These are phyloP conservation scores for Sclerurus mexicanus DNA, from an alignment of 2,113 vertebrate genomes.

Conservation along the genomic window DNA sequence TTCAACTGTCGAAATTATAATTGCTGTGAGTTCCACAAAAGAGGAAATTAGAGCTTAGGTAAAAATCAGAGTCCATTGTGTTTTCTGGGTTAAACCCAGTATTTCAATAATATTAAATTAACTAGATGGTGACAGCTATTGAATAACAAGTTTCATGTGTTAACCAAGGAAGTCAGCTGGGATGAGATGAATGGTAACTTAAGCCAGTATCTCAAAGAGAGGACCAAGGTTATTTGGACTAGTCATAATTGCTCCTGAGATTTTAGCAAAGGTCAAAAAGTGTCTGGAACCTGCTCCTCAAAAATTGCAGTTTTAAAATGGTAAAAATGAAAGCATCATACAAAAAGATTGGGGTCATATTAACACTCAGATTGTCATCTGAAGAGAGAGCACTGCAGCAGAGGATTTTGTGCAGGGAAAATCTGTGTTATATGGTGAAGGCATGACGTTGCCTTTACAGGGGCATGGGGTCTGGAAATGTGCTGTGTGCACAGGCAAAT, in stretches of 20 bases:
- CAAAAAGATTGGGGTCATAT: not conserved
- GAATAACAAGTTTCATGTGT: conserved; percentile 20
- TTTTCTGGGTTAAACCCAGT: conserved; percentile 48
- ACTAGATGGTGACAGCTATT: conserved; percentile 34
- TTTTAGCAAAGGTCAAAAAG: not conserved
- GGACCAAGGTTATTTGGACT: not conserved
- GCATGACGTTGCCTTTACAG: not conserved
- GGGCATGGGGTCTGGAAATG: not conserved
- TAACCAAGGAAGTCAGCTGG: conserved; percentile 9
- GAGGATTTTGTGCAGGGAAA: not conserved
- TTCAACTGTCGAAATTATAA: conserved; percentile 50
- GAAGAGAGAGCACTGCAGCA: not conserved
- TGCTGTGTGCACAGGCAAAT: not conserved
- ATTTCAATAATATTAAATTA: conserved; percentile 39
- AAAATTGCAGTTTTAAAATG: not conserved
- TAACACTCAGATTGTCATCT: not conserved
- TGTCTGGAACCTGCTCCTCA: not conserved
- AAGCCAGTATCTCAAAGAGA: not conserved
- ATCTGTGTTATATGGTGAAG: not conserved
- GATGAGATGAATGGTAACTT: conserved; percentile 27
- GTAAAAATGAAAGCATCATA: not conserved
- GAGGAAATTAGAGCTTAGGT: conserved; percentile 43
- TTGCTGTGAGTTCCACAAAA: conserved; percentile 62
- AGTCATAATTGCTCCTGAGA: not conserved
- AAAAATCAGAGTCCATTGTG: conserved; percentile 41